Base-by-base conservation (phyloP, 1,140 invertebrate genomes). In the Platyscapa corneri region DNA sequence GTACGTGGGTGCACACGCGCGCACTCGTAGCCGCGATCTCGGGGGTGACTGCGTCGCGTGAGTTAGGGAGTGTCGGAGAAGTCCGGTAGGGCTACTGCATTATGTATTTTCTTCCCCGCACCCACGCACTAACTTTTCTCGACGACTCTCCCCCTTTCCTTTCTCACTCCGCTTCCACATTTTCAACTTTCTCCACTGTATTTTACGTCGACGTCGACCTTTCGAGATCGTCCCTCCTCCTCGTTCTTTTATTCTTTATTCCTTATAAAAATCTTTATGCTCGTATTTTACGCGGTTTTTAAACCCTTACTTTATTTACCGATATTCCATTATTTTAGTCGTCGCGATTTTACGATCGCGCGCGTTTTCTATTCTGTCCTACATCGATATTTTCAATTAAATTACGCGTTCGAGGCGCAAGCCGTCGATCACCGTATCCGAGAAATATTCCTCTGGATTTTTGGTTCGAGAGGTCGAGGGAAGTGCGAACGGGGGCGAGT, bases 21-120 rank as follows among this genome's bases (percentile, higher is more conserved):
- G 30, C 70, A 74, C 6, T 23, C 14, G 14, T 39, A 23, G 67
- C 70, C 20, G 37, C 20, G 37, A 14, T 30, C 12, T 6, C n/a
- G 64, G 34, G 80, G 27, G 72, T n/a, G 72, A n/a, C 82, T 65
- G n/a, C 83, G n/a, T n/a, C n/a, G 88, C 82, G 83, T 89, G 89
- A 90, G 89, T 91, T 89, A 90, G 89, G 89, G 91, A 90, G 92
- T 93, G 92, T 92, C 90, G 89, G 90, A 91, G 90, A 92, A 92
- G 92, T 93, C 92, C 92, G 91, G 92, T 91, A 90, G 90, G 90
- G 91, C 93, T 93, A 91, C 92, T 93, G 93, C 93, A 93, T 93
- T 93, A 93, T 93, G 93, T 93, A 93, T 93, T 93, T 93, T 91
- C 53, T 65, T 49, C 14, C 27, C 34, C 65, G 46, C 72, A 56